phyloP scores from a whole-genome alignment of 2,888 invertebrate species.

The Parapristionchus giblindavisi region DNA sequence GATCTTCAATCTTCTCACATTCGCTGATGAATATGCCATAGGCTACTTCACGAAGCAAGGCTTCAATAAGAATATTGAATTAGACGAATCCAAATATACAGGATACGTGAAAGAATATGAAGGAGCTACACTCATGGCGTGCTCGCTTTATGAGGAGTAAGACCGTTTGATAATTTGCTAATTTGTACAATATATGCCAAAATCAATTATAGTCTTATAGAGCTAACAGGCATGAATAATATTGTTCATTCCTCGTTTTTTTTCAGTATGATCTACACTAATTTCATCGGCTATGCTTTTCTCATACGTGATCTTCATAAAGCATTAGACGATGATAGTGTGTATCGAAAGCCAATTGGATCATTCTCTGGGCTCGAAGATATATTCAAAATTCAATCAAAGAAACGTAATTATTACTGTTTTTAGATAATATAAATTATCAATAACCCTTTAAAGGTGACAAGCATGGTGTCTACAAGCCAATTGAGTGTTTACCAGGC shows the following conservation, averaged over 20 bases:
- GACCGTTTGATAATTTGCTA: slow-evolving; percentile 16
- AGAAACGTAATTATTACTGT: no score
- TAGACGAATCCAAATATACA: slow-evolving; percentile 73
- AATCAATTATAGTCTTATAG: slow-evolving; percentile 10
- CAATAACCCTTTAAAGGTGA: no score
- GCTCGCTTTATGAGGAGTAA: slow-evolving; percentile 84
- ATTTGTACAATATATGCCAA: not conserved
- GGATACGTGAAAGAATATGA: slow-evolving; percentile 81
- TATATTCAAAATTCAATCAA: no score
- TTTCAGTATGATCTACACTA: slow-evolving; percentile 82
- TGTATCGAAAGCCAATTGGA: not conserved
- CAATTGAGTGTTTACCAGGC: no score
- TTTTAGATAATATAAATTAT: no score
- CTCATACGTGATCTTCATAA: slow-evolving; percentile 53
- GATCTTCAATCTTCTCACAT: slow-evolving; percentile 91
- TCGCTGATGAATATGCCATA: slow-evolving; percentile 95
- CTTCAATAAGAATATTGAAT: slow-evolving; percentile 92
- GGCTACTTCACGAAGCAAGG: slow-evolving; percentile 84
- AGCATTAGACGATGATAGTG: slow-evolving; percentile 29
- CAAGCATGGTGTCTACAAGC: no score
- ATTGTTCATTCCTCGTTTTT: not conserved
- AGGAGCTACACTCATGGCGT: slow-evolving; percentile 95
- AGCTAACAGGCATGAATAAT: not conserved
- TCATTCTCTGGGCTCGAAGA: not conserved
- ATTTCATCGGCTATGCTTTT: slow-evolving; percentile 78